Conservation (phyloP, 1,140 invertebrate species). For the silkworm (Bombyx mori) region ASM3026992v2 NC_085115.1:4202001-4202500, state of each 20-base stretch:
- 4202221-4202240: slow-evolving; percentile 32
- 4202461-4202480: no score
- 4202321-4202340: slow-evolving; percentile 4
- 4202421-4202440: no score
- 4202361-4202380: no score
- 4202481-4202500: no score
- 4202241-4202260: slow-evolving; percentile 29
- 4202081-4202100: slow-evolving; percentile 3
- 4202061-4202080: no score
- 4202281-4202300: slow-evolving; percentile 22
- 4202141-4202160: slow-evolving; percentile 32
- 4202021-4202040: no score
- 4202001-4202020: no score
- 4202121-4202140: slow-evolving; percentile 25
- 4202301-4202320: slow-evolving; percentile 7
- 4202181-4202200: slow-evolving; percentile 38
- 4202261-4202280: slow-evolving; percentile 25
- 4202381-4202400: no score
- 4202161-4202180: slow-evolving; percentile 26
- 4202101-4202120: slow-evolving; percentile 11
- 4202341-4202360: no score
- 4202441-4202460: no score
- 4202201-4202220: slow-evolving; percentile 42
- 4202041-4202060: no score
- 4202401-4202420: no score